Evolutionary conservation across 1,140 invertebrate species (phyloP).

Genomic region (Camponotus pennsylvanicus): DNA sequence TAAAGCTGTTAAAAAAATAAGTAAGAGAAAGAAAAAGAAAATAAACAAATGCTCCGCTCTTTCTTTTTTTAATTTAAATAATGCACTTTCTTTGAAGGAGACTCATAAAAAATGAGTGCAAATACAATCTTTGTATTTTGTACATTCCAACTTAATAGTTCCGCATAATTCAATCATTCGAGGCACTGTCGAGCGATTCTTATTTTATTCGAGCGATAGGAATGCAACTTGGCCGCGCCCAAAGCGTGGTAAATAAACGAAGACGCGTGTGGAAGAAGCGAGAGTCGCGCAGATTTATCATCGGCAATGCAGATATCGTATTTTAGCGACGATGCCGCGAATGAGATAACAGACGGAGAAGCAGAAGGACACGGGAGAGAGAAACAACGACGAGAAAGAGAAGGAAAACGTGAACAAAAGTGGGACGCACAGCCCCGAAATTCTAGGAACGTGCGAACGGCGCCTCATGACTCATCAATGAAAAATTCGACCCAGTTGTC

Average conservation of each 20-base stretch:
- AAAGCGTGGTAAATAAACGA: slow-evolving; percentile 20
- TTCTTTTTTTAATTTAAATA: not conserved
- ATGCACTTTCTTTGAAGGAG: slow-evolving; percentile 4
- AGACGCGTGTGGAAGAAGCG: not conserved
- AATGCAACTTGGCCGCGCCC: not conserved
- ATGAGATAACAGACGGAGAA: slow-evolving; percentile 4
- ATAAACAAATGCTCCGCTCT: not conserved
- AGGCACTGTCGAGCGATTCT: not conserved
- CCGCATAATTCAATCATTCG: slow-evolving; percentile 27
- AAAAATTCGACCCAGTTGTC: slow-evolving; percentile 74
- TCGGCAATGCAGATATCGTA: slow-evolving; percentile 53
- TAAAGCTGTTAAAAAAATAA: not conserved
- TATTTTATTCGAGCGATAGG: not conserved
- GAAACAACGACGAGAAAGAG: not conserved
- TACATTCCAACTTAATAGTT: not conserved
- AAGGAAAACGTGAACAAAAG: slow-evolving; percentile 34
- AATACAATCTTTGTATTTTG: not conserved
- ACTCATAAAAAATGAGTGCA: not conserved
- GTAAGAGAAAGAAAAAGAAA: not conserved
- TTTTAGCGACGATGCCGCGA: slow-evolving; percentile 30
- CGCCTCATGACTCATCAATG: slow-evolving; percentile 72
- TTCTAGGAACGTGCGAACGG: slow-evolving; percentile 50
- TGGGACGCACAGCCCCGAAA: slow-evolving; percentile 65
- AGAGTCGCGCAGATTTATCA: slow-evolving; percentile 29
- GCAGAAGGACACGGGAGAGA: not conserved